phyloP scores from a whole-genome alignment of 1,140 invertebrate species.

The Yoshiicerus persimilis region DNA sequence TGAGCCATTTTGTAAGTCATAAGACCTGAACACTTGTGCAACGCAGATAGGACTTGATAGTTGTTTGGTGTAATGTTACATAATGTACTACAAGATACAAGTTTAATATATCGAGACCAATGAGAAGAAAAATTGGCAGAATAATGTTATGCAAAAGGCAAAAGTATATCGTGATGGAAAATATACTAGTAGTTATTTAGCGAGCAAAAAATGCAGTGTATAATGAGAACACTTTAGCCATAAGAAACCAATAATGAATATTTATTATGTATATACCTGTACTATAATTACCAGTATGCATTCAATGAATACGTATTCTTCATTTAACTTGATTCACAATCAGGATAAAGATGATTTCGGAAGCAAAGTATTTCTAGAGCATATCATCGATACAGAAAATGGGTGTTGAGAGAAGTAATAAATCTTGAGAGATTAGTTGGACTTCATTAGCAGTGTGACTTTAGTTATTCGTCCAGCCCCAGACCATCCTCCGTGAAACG shows the following conservation, averaged over 20 bases:
- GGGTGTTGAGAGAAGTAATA: conserved; percentile 25
- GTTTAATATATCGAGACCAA: too few relatives aligned
- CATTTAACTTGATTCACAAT: background rate
- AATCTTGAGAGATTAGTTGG: conserved; percentile 31
- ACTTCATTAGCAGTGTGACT: conserved; percentile 36
- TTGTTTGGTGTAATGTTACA: background rate
- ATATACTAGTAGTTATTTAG: background rate
- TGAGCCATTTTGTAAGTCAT: background rate
- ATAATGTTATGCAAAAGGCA: background rate
- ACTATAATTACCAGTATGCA: background rate
- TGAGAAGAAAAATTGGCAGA: background rate
- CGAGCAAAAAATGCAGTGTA: background rate
- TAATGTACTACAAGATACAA: background rate
- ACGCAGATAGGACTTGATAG: background rate
- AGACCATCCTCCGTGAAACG: conserved; percentile 34
- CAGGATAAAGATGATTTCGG: background rate
- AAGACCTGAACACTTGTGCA: too few relatives aligned
- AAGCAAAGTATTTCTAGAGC: background rate
- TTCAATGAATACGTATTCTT: background rate
- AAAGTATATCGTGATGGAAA: background rate
- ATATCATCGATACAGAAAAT: conserved; percentile 3
- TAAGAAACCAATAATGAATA: background rate
- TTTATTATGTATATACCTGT: background rate
- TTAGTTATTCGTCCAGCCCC: conserved; percentile 32
- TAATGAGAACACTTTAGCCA: background rate